Conservation (phyloP, 1,140 invertebrate species). For the Zaprionus lachaisei region DNA sequence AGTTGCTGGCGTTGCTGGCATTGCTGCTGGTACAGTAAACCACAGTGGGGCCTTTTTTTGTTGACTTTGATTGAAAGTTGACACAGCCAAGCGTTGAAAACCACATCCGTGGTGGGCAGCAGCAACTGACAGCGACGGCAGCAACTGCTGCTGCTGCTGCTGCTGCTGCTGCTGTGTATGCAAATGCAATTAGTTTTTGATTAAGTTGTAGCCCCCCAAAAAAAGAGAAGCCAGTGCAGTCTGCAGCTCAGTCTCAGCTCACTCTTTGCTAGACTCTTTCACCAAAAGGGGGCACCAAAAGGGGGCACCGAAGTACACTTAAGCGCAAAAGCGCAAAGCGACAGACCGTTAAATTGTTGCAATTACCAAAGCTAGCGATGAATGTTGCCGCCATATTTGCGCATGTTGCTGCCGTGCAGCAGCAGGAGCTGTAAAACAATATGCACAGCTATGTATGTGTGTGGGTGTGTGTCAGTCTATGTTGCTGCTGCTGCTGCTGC, state of each 20-base stretch:
- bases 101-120: conserved; percentile 75
- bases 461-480: conserved; percentile 38
- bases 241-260: conserved; percentile 17
- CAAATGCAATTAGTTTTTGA: conserved; percentile 83
- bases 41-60: conserved; percentile 67
- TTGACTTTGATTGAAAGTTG: conserved; percentile 83
- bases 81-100: conserved; percentile 82
- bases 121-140: conserved; percentile 43
- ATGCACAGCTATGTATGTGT: conserved; percentile 60
- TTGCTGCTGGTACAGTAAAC: conserved; percentile 58
- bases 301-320: conserved; percentile 70
- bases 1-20: conserved; percentile 13
- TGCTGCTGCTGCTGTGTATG: conserved; percentile 53
- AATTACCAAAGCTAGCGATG: conserved; percentile 73
- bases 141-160: conserved; percentile 28
- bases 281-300: conserved; percentile 33
- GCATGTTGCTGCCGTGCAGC: conserved; percentile 42
- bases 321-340: conserved; percentile 75
- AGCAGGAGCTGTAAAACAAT: conserved; percentile 73
- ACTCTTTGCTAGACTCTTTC: neutral
- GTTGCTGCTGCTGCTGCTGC: conserved; percentile 34
- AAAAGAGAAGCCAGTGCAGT: conserved; percentile 42
- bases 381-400: conserved; percentile 71
- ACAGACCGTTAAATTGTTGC: conserved; percentile 83
- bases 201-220: conserved; percentile 71